Base-by-base conservation (phyloP, 2,888 invertebrate genomes). In the Helleia helle region DNA sequence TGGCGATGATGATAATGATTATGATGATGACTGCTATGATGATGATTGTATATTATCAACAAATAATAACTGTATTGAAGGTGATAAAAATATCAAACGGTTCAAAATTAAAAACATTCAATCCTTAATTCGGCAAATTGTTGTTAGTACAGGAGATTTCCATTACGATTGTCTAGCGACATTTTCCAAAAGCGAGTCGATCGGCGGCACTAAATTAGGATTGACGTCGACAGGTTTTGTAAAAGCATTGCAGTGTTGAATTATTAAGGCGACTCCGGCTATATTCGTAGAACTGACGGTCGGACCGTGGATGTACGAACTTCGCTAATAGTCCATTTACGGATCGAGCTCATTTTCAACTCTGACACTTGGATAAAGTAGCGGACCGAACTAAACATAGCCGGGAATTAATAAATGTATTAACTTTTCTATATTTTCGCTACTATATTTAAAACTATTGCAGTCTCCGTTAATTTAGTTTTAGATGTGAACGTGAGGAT, bases 181-280 rank as follows among this genome's bases (percentile, higher is more conserved):
- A 79, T 71, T 81, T 77, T 67, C 67, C 62, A 61, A 71, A 73
- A 77, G 74, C 75, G 79, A 63, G 65, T 68, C 79, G 77, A 83
- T 81, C 73, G 79, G 61, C 58, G 63, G 55, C 51, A 66, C 72
- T 66, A 84, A 83, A 84, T 84, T 76, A 84, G 73, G 79, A 84
- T 76, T 83, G 83, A 83, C 83, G 80, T 51, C 65, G 81, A 84
- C 83, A 84, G 79, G 76, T 79, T 83, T 80, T 83, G 83, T 84
- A 83, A 84, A 83, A 84, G 83, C 83, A 84, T 84, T 83, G 83
- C 83, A 79, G 71, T 81, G 83, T 81, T 84, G 80, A 84, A 84
- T 84, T 83, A 83, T 84, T 81, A 80, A 83, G 77, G 72, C 68
- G 66, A 65, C 75, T 74, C 74, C 54, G 77, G 52, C 61, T 83